Evolutionary conservation across 2,888 invertebrate genomes (phyloP).

Genomic region (Lasioglossum lativentre): DNA sequence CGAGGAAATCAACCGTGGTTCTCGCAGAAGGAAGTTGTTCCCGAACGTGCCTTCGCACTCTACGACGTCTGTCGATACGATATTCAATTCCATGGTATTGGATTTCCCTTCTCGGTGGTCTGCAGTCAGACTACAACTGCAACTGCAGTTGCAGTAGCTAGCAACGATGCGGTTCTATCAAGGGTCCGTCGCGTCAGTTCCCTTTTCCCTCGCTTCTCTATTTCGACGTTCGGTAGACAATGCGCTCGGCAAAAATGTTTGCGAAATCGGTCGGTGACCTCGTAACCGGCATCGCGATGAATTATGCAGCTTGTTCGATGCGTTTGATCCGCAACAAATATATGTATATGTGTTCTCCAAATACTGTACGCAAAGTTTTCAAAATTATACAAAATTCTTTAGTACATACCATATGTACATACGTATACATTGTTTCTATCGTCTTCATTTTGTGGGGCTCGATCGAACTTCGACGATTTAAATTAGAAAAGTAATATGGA

Average conservation of each 20-base stretch:
- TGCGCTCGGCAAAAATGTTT: constrained; percentile 35
- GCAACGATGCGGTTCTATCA: constrained; percentile 53
- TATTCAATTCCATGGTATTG: constrained; percentile 72
- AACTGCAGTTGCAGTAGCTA: constrained; percentile 38
- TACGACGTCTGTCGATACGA: constrained; percentile 74
- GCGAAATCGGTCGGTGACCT: constrained; percentile 15
- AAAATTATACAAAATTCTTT: neutral
- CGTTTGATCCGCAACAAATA: neutral
- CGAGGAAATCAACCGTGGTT: constrained; percentile 56
- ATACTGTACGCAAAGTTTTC: neutral
- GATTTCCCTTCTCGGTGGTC: constrained; percentile 62
- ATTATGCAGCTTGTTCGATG: neutral
- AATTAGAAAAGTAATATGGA: no score
- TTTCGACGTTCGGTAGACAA: constrained; percentile 21
- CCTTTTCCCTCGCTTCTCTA: constrained; percentile 4
- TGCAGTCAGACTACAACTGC: constrained; percentile 54
- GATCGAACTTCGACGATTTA: no score
- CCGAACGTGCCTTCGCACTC: constrained; percentile 67
- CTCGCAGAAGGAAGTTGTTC: constrained; percentile 68
- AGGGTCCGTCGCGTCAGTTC: constrained; percentile 31
- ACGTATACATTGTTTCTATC: neutral
- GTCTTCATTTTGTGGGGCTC: neutral
- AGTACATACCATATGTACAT: no score
- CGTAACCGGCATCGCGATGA: neutral
- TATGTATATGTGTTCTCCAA: neutral